A percentile compares a stretch with the other conserved stretches of the same genome.
These are phyloP conservation scores for Phyllotreta striolata DNA, from an alignment of 2,888 invertebrate genomes.

Conservation along the genomic window DNA sequence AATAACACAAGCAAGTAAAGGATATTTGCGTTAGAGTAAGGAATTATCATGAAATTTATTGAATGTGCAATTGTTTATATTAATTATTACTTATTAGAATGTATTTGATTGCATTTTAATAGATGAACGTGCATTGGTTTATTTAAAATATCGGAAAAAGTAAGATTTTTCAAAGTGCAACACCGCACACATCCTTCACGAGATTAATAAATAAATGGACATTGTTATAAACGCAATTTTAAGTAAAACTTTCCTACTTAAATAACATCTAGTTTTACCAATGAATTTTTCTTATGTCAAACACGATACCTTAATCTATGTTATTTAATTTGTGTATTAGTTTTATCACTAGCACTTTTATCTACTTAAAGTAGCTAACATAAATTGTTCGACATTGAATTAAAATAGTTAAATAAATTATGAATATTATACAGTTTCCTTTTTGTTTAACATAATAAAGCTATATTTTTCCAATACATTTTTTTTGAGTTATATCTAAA, in stretches of 20 bases:
- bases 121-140: slow-evolving; percentile 18
- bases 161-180: neutral
- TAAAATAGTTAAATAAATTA: too few relatives aligned
- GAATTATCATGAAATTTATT: too few relatives aligned
- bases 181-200: neutral
- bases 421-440: too few relatives aligned
- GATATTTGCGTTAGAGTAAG: neutral
- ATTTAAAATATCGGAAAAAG: neutral
- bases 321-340: slow-evolving; percentile 43
- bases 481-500: too few relatives aligned
- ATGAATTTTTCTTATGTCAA: slow-evolving; percentile 56
- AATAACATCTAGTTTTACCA: slow-evolving; percentile 59
- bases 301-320: slow-evolving; percentile 57
- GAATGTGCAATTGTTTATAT: too few relatives aligned
- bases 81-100: too few relatives aligned
- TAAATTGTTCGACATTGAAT: neutral
- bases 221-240: slow-evolving; percentile 52
- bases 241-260: slow-evolving; percentile 55
- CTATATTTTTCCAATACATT: too few relatives aligned
- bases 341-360: slow-evolving; percentile 38
- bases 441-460: too few relatives aligned
- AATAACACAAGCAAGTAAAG: slow-evolving; percentile 9
- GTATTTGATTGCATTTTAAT: slow-evolving; percentile 18
- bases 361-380: slow-evolving; percentile 13
- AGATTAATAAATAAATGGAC: slow-evolving; percentile 35